A percentile compares a stretch with the other conserved stretches of the same genome.
Evolutionary conservation across 2,113 vertebrate species (phyloP).

Genomic region (Erythrocercus mccallii): DNA sequence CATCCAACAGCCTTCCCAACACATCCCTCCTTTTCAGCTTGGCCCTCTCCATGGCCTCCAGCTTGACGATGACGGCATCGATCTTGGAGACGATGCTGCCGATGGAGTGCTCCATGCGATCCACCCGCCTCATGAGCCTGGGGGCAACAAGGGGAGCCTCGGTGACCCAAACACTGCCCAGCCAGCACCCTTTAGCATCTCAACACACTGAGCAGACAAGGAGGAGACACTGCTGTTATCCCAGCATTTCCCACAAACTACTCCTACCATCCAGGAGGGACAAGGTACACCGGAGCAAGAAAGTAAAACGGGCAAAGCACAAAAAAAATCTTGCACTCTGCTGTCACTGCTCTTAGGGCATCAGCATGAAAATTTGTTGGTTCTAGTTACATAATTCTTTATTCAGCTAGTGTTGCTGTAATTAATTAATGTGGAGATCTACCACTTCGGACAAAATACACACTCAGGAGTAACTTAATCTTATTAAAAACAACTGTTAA

Average conservation of each 20-base stretch:
- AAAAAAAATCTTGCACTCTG: background rate
- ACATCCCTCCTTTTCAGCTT: constrained; percentile 94
- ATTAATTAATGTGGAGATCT: background rate
- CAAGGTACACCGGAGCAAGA: background rate
- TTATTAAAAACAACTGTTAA: background rate
- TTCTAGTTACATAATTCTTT: background rate
- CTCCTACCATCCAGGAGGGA: background rate
- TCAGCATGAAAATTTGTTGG: background rate
- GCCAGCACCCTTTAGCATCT: background rate
- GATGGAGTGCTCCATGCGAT: constrained; percentile 97
- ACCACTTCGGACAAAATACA: background rate
- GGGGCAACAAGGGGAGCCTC: background rate
- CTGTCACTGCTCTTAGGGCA: background rate
- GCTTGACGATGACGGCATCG: constrained; percentile 93
- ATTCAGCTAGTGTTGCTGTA: background rate
- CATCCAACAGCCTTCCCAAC: constrained; percentile 86
- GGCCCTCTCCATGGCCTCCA: constrained; percentile 93
- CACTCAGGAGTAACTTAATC: background rate
- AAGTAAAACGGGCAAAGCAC: background rate
- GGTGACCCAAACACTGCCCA: background rate
- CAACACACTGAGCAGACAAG: background rate
- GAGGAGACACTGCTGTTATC: background rate
- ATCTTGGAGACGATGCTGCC: constrained; percentile 98
- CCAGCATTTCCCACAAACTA: background rate
- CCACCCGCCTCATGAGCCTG: constrained; percentile 92